A percentile compares a stretch with the other conserved stretches of the same genome.
Evolutionary conservation across 2,113 vertebrate genomes (phyloP).

Genomic region (Oncorhynchus nerka): DNA sequence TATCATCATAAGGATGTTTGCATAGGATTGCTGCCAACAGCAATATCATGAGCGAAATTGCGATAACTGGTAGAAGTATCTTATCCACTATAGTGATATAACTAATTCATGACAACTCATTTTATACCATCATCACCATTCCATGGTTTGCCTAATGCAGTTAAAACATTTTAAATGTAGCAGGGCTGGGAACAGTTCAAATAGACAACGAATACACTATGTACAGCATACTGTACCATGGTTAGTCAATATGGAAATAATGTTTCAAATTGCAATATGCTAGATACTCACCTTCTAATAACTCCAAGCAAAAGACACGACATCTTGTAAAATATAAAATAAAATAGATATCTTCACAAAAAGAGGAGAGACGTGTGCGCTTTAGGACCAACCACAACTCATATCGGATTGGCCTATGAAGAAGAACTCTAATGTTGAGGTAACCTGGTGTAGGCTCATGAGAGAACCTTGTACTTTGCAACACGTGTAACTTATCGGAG

Average conservation of each 20-base stretch:
- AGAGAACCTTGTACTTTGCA: conserved; percentile 72
- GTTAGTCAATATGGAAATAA: neutral
- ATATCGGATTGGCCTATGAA: conserved; percentile 41
- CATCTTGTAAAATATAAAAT: conserved; percentile 52
- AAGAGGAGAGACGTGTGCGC: conserved; percentile 3
- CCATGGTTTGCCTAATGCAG: neutral
- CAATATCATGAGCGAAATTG: neutral
- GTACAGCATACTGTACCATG: neutral
- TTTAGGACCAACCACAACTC: conserved; percentile 44
- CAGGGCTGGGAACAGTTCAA: neutral
- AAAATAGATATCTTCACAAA: neutral
- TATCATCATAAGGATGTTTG: conserved; percentile 5
- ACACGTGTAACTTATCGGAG: conserved; percentile 44
- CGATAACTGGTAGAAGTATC: neutral
- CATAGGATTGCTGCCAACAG: neutral
- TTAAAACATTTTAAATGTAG: neutral
- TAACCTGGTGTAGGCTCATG: neutral
- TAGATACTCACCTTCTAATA: conserved; percentile 62
- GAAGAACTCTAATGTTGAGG: conserved; percentile 22
- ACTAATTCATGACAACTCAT: neutral
- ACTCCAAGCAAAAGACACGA: conserved; percentile 69
- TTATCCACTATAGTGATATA: neutral
- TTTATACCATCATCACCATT: neutral
- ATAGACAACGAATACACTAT: neutral
- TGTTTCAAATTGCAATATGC: neutral